A percentile compares a stretch with the other conserved stretches of the same genome.
Conservation (phyloP, 2,113 vertebrate genomes). For the Tenebrosternarchus preto region DNA sequence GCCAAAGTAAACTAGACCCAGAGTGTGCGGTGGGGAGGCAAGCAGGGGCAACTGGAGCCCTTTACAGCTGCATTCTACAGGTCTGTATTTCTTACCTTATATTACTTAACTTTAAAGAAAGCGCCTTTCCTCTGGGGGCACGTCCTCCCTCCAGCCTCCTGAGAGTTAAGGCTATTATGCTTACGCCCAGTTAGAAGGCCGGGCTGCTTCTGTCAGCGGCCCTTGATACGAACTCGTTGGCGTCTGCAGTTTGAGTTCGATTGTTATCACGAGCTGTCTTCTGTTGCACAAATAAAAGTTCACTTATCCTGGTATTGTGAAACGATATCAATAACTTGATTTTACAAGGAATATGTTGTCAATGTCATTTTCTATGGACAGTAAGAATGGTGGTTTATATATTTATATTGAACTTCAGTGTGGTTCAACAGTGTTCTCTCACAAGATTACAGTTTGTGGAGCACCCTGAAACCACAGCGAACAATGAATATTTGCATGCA, state of each 20-base stretch:
- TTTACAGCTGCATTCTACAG: conserved; percentile 54
- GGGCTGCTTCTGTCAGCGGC: conserved; percentile 38
- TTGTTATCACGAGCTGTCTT: background rate
- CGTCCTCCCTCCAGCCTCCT: conserved; percentile 37
- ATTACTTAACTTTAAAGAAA: conserved; percentile 55
- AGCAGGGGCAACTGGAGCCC: conserved; percentile 33
- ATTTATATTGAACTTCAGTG: background rate
- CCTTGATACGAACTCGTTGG: conserved; percentile 36
- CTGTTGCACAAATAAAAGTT: conserved; percentile 27
- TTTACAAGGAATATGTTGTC: background rate
- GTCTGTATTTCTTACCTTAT: conserved; percentile 56
- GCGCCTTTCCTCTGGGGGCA: conserved; percentile 38
- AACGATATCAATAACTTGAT: background rate
- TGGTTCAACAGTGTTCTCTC: background rate
- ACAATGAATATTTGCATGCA: background rate
- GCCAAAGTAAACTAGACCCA: conserved; percentile 57
- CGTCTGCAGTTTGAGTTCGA: conserved; percentile 30
- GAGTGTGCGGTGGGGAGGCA: conserved; percentile 42
- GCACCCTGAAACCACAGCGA: background rate
- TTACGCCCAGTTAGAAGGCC: conserved; percentile 41
- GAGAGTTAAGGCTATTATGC: conserved; percentile 53
- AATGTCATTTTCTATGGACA: background rate
- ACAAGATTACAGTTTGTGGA: conserved; percentile 1
- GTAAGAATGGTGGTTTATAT: background rate
- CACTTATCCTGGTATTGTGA: conserved; percentile 19